phyloP scores from a whole-genome alignment of 2,113 vertebrate species.

The Nestor notabilis region DNA sequence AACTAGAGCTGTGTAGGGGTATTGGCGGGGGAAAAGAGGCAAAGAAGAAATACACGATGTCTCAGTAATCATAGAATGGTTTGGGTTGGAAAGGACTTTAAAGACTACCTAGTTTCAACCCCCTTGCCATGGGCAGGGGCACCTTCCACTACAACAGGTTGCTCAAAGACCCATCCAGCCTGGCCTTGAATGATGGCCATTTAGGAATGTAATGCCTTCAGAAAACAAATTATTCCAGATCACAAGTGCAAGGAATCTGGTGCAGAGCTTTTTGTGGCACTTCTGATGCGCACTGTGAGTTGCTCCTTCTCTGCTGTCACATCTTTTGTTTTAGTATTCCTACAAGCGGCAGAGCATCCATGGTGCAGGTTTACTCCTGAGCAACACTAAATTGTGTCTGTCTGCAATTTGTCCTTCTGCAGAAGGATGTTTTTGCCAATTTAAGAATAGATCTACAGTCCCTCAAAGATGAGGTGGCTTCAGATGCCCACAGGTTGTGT shows the following conservation, averaged over 20 bases:
- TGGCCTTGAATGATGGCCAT: neutral
- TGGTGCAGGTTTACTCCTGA: neutral
- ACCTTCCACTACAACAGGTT: neutral
- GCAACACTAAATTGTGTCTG: neutral
- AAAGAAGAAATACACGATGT: neutral
- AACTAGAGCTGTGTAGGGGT: neutral
- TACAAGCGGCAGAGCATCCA: neutral
- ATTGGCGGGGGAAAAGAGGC: rapidly evolving
- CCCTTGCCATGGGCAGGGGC: neutral
- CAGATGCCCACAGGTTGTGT: neutral
- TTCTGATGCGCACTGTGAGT: rapidly evolving
- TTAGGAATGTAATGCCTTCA: neutral
- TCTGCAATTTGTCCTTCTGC: neutral
- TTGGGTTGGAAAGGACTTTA: neutral
- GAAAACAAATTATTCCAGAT: neutral
- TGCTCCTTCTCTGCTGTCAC: neutral
- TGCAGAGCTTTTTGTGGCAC: neutral
- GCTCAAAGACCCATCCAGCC: neutral
- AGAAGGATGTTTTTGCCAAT: conserved; percentile 22
- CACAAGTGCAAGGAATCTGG: neutral
- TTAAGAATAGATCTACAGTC: neutral
- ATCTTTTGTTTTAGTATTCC: neutral
- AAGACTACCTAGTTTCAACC: neutral
- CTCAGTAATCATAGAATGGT: neutral
- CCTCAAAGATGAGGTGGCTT: conserved; percentile 44